A percentile compares a stretch with the other conserved stretches of the same genome.
Evolutionary conservation across 2,113 vertebrate genomes (phyloP).

Genomic region (Numida meleagris): DNA sequence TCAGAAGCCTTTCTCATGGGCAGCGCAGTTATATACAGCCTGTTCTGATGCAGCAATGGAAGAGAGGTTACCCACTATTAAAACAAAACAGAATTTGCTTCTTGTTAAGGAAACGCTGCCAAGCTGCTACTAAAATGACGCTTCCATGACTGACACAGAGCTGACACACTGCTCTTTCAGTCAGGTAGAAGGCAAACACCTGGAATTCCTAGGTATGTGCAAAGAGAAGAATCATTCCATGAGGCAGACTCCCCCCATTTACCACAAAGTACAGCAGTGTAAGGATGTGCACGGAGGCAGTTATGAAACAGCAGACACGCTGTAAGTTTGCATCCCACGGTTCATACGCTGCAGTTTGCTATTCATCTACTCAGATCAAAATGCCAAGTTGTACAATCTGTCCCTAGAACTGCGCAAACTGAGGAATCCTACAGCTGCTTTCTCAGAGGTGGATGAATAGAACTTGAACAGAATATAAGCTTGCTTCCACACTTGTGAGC

Average conservation of each 20-base stretch:
- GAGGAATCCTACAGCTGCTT: constrained; percentile 47
- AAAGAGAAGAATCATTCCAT: background rate
- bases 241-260: background rate
- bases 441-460: constrained; percentile 33
- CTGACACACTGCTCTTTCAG: background rate
- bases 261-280: accelerated
- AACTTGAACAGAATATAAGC: background rate
- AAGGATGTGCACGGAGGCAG: background rate
- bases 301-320: background rate
- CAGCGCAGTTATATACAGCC: background rate
- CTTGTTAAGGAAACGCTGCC: background rate
- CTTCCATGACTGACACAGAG: background rate
- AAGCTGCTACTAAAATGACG: background rate
- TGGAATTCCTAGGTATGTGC: background rate
- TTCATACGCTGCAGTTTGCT: background rate
- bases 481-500: constrained; percentile 52
- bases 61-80: background rate
- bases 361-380: constrained; percentile 31
- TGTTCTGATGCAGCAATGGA: background rate
- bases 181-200: background rate
- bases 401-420: constrained; percentile 15
- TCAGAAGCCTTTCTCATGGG: background rate
- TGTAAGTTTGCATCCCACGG: background rate
- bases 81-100: background rate
- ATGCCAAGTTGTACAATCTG: background rate